Evolutionary conservation across 1,140 invertebrate genomes (phyloP).

Genomic region (Diorhabda sublineata): DNA sequence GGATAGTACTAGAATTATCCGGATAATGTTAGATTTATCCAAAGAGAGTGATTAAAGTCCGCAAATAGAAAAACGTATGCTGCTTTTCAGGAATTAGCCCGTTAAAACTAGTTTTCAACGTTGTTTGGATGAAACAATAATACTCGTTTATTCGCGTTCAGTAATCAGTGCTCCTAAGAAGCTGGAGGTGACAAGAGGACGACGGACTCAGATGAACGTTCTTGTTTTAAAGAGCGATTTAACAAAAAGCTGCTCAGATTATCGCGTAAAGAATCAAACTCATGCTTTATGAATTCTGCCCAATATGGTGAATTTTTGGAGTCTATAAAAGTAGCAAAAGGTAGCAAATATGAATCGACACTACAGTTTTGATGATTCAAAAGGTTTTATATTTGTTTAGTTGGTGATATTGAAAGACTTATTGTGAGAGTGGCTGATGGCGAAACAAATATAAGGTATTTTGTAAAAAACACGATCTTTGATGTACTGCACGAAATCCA

Average conservation of each 20-base stretch:
- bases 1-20: conserved; percentile 5
- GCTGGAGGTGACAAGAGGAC: neutral
- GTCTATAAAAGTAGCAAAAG: conserved; percentile 5
- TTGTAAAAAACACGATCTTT: neutral
- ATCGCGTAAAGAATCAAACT: conserved; percentile 5
- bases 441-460: neutral
- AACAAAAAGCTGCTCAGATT: neutral
- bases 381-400: conserved; percentile 2
- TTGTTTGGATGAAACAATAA: neutral
- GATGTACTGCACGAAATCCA: conserved; percentile 5
- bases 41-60: neutral
- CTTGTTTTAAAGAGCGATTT: neutral
- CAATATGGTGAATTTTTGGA: conserved; percentile 5
- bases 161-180: neutral
- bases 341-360: neutral
- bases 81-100: neutral
- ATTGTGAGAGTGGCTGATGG: neutral
- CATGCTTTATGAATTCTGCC: neutral
- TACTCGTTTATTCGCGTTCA: no score
- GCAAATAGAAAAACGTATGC: neutral
- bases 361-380: conserved; percentile 5
- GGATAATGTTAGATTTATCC: conserved; percentile 4
- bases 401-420: conserved; percentile 8
- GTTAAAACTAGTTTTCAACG: neutral
- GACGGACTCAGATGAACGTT: neutral